Evolutionary conservation across 2,888 invertebrate species (phyloP), one percentile per base, ranked within the genome.

Genomic region (Plebejus anna): DNA sequence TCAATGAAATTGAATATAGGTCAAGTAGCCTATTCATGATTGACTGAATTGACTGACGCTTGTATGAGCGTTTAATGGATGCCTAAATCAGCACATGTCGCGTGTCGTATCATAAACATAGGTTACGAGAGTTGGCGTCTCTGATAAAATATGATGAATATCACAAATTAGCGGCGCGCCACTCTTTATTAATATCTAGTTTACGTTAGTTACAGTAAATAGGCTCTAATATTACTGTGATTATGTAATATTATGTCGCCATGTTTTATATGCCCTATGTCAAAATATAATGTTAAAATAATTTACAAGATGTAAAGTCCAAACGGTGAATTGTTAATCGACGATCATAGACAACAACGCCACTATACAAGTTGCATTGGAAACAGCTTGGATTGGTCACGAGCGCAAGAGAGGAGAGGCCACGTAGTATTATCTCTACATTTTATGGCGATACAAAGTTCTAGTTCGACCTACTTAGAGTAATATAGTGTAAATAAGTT

Each of bases 101-200:
- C 59, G 59, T 61, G 61, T 61, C 22, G 28, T 28, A 66, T 4
- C 2, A 59, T 7, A 59, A 22, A n/a, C 32, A 11, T 13, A 13
- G 32, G 66, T 66, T 11, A 13, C 32, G 1, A 4, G 11, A 32
- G 5, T 66, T 66, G 66, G 66, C 66, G 32, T 66, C 32, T 32
- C 32, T 66, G 32, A 66, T 66, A 66, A 66, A 22, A 22, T 22
- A 66, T 66, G 66, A 66, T 32, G 11, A 66, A 32, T 13, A 32
- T 36, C 32, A 66, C 66, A 66, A 61, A 66, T 66, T 66, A 66
- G 32, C 16, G 7, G 66, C 66, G 32, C 66, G 66, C 32, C 66
- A 66, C 66, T 66, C 66, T 66, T 66, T 66, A 36, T 66, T 66
- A 66, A 66, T 36, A 36, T 16, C 66, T 66, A 66, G 66, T 66